These are phyloP conservation scores for Clarias fuscus DNA, from an alignment of 2,797 vertebrate species.

Conservation along the genomic window DNA sequence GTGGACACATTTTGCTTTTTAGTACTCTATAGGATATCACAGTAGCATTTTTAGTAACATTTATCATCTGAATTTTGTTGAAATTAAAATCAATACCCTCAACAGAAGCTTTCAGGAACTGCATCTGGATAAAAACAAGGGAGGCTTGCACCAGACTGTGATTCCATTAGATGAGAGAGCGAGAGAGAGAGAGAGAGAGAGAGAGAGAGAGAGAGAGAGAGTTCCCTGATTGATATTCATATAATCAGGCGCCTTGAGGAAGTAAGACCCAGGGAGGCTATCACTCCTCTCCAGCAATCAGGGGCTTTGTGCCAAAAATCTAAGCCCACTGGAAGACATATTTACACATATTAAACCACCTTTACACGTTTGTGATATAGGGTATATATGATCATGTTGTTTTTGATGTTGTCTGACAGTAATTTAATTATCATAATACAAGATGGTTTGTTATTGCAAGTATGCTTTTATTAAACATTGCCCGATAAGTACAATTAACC, in stretches of 20 bases:
- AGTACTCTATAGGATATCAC: neutral
- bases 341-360: conserved; percentile 38
- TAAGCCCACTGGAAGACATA: conserved; percentile 59
- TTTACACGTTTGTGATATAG: conserved; percentile 14
- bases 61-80: neutral
- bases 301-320: conserved; percentile 67
- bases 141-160: conserved; percentile 23
- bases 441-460: neutral
- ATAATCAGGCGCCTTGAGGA: conserved; percentile 73
- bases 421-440: conserved; percentile 11
- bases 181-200: conserved; percentile 17
- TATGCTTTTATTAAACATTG: neutral
- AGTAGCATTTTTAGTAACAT: neutral
- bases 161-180: conserved; percentile 28
- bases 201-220: conserved; percentile 38
- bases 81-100: conserved; percentile 16
- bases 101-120: conserved; percentile 11
- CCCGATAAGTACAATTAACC: neutral
- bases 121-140: neutral
- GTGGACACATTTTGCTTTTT: neutral
- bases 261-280: conserved; percentile 61
- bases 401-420: conserved; percentile 14
- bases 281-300: conserved; percentile 68
- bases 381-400: conserved; percentile 12
- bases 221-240: conserved; percentile 63